Conservation (phyloP, 1,140 invertebrate genomes). For the Zophobas morio region DNA sequence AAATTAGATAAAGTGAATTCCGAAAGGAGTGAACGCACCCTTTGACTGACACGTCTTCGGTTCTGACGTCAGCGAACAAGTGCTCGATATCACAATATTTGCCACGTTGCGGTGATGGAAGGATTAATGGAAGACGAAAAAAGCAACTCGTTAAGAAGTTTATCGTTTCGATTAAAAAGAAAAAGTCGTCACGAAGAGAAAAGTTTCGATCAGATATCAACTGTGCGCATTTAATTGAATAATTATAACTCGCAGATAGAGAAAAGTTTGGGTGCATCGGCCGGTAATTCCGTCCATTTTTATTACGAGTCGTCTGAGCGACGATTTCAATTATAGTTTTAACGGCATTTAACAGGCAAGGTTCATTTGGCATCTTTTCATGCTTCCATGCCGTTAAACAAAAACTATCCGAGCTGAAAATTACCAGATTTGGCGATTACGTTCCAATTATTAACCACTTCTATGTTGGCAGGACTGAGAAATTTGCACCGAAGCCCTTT, state of each 20-base stretch:
- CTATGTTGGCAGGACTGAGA: slow-evolving; percentile 14
- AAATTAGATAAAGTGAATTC: slow-evolving; percentile 56
- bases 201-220: slow-evolving; percentile 45
- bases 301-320: slow-evolving; percentile 11
- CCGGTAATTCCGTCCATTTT: slow-evolving; percentile 29
- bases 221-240: slow-evolving; percentile 43
- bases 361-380: slow-evolving; percentile 42
- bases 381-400: slow-evolving; percentile 41
- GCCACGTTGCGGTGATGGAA: slow-evolving; percentile 18
- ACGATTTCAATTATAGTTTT: slow-evolving; percentile 29
- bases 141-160: slow-evolving; percentile 35
- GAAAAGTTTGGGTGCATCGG: slow-evolving; percentile 24
- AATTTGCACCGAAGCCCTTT: slow-evolving; percentile 17
- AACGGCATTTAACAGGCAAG: slow-evolving; percentile 29
- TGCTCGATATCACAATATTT: slow-evolving; percentile 17
- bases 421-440: slow-evolving; percentile 42
- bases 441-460: slow-evolving; percentile 43
- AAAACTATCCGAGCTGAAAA: slow-evolving; percentile 37
- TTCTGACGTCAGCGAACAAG: slow-evolving; percentile 20
- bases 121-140: slow-evolving; percentile 22
- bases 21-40: slow-evolving; percentile 51
- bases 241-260: slow-evolving; percentile 41
- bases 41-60: slow-evolving; percentile 28
- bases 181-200: background rate
- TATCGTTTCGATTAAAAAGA: slow-evolving; percentile 26